Conservation (phyloP, 2,113 vertebrate species). For the Aphelocoma coerulescens region DNA sequence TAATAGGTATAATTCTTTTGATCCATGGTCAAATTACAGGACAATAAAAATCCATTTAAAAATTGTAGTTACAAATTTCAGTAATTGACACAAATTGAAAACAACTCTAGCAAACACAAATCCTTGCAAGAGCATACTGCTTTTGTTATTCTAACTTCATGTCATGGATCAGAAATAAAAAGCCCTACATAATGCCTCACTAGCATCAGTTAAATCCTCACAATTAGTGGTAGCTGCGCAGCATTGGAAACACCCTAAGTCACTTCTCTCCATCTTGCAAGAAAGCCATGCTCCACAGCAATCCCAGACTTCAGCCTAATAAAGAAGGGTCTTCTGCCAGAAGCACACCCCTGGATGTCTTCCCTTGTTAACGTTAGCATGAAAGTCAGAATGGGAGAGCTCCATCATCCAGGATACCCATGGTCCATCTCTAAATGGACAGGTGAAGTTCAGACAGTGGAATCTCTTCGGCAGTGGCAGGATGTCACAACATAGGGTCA, state of each 20-base stretch:
- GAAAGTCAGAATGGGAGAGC: neutral
- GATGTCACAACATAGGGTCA: neutral
- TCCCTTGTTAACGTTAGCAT: neutral
- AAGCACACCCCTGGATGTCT: neutral
- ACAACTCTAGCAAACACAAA: neutral
- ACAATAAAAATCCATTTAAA: neutral
- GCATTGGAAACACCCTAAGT: neutral
- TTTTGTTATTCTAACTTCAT: neutral
- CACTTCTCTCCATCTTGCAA: neutral
- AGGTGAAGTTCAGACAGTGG: neutral
- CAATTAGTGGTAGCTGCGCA: neutral
- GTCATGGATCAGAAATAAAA: neutral
- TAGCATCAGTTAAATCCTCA: neutral
- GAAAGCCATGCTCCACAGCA: neutral
- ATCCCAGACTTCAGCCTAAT: neutral
- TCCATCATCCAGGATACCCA: neutral
- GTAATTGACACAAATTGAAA: neutral
- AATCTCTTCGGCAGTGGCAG: neutral
- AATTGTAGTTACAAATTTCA: neutral
- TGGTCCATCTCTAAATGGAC: neutral
- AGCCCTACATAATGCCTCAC: neutral
- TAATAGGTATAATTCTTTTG: neutral
- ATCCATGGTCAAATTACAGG: neutral
- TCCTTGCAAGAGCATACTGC: neutral
- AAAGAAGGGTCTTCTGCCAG: neutral